Percentiles rank a stretch among this genome's conserved stretches.
These are phyloP conservation scores for Pollenia angustigena DNA, from an alignment of 2,888 invertebrate genomes.

Conservation along the genomic window DNA sequence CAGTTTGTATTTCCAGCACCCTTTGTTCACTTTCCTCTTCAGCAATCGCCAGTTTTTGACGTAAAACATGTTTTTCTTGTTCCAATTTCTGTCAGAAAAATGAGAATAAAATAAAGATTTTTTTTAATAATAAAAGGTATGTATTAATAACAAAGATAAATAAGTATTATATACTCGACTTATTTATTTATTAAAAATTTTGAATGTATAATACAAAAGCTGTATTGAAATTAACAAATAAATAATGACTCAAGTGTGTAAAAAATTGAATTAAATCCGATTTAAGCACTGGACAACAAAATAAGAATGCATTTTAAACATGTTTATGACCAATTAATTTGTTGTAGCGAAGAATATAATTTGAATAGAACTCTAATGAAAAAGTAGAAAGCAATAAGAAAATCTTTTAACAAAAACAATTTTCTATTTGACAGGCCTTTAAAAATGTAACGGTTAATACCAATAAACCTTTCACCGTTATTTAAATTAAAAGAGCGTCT, in stretches of 20 bases:
- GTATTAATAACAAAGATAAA: constrained; percentile 4
- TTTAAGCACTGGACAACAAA: constrained; percentile 13
- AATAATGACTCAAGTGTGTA: constrained; percentile 35
- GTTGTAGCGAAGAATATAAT: background rate
- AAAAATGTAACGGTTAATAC: constrained; percentile 19
- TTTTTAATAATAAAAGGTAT: constrained; percentile 14
- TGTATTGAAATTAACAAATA: constrained; percentile 31
- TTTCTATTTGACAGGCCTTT: constrained; percentile 19
- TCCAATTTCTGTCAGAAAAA: constrained; percentile 90
- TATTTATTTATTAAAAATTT: constrained; percentile 9
- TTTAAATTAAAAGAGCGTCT: background rate
- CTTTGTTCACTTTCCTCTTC: constrained; percentile 95
- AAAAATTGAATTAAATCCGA: background rate
- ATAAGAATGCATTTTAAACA: constrained; percentile 18
- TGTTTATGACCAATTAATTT: constrained; percentile 14
- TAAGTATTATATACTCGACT: background rate
- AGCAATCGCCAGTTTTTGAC: constrained; percentile 92
- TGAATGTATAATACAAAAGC: constrained; percentile 5
- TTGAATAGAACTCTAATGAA: no score
- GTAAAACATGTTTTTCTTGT: constrained; percentile 95
- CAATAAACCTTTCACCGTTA: background rate
- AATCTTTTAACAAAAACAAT: constrained; percentile 5
- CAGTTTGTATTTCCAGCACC: constrained; percentile 94
- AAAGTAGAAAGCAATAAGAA: background rate
- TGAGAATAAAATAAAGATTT: constrained; percentile 35